Conservation (phyloP, 1,140 invertebrate species). For the Potamilus streckersoni region DNA sequence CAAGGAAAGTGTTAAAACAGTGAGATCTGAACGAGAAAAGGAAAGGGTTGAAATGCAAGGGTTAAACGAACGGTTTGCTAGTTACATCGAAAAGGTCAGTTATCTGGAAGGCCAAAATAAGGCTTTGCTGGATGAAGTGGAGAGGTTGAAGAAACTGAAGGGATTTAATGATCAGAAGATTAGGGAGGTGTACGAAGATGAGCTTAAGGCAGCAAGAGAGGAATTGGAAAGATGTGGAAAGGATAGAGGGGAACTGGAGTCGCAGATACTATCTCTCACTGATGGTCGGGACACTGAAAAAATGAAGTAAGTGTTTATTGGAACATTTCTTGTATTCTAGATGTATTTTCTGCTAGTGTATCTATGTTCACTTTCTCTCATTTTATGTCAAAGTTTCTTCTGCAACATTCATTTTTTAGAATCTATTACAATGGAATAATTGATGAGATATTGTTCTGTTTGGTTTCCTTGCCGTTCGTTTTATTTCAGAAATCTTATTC, state of each 20-base stretch:
- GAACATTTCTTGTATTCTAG: too few relatives aligned
- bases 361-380: too few relatives aligned
- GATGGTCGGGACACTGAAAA: too few relatives aligned
- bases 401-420: too few relatives aligned
- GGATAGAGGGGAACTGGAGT: constrained; percentile 5
- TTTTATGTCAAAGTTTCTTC: too few relatives aligned
- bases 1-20: constrained; percentile 12
- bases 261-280: not conserved
- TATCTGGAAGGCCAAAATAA: constrained; percentile 16
- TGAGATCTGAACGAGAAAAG: constrained; percentile 6
- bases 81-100: constrained; percentile 16
- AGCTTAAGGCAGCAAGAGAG: constrained; percentile 11
- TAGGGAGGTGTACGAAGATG: constrained; percentile 20
- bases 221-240: not conserved
- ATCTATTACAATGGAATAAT: too few relatives aligned
- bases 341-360: too few relatives aligned
- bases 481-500: too few relatives aligned
- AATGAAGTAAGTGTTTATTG: too few relatives aligned
- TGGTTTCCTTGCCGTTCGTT: too few relatives aligned
- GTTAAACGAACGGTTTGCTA: constrained; percentile 14
- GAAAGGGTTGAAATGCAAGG: constrained; percentile 21
- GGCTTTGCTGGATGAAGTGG: constrained; percentile 6
- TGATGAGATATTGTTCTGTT: too few relatives aligned
- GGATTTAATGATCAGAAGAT: constrained; percentile 6
- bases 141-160: constrained; percentile 15